Base-by-base conservation (phyloP, 2,888 invertebrate species). In the Folsomia candida region DNA sequence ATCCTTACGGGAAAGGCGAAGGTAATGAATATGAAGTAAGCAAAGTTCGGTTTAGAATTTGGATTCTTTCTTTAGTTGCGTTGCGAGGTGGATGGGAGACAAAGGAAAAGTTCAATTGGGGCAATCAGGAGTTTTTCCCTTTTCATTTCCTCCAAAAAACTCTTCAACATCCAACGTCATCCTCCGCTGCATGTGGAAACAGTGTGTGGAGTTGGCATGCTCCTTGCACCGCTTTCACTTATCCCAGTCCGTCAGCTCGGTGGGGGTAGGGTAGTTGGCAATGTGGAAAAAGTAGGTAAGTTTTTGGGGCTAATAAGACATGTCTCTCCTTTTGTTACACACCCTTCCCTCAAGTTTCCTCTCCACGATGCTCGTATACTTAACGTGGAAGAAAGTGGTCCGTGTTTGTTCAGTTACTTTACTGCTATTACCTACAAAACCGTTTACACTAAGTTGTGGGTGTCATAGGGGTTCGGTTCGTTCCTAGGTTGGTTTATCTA, bases 271-370 rank as follows among this genome's bases (percentile, higher is more conserved):
- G n/a, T n/a, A n/a, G n/a, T n/a, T n/a, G 57, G 57, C 54, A 57
- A 58, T 9, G 37, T 18, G 20, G 6, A 11, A n/a, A 62, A 62
- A 62, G 62, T 62, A 29, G 62, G 61, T 62, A 69, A 67, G 65
- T 60, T 29, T 27, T 68, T 37, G 57, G n/a, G 71, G 76, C 76
- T 71, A 76, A 76, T 76, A 76, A 70, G 73, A 67, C 76, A 76
- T 74, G 76, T 61, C 69, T 68, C 71, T 58, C 18, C 18, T 18
- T 47, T 47, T 47, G 47, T 47, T 47, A n/a, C n/a, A n/a, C n/a
- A n/a, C n/a, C n/a, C n/a, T n/a, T n/a, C n/a, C n/a, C n/a, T n/a
- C n/a, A n/a, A n/a, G n/a, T n/a, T n/a, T n/a, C n/a, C n/a, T n/a
- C n/a, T n/a, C n/a, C n/a, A n/a, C n/a, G n/a, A n/a, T n/a, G n/a